Evolutionary conservation across 2,113 vertebrate genomes (phyloP), one percentile per base, ranked within the genome.

Genomic region (Saccopteryx leptura): DNA sequence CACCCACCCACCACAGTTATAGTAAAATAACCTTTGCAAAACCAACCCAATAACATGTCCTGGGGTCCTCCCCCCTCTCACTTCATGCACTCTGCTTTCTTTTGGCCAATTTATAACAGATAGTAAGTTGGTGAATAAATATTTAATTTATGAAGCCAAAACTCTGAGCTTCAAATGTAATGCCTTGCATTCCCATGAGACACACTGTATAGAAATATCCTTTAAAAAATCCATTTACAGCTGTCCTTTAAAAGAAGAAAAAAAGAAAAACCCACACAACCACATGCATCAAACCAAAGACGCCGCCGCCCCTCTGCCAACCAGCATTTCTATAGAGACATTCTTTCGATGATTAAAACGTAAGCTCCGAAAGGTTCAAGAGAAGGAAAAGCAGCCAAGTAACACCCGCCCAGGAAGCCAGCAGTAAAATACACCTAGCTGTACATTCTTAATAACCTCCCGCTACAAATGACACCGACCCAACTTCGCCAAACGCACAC

Each of bases 401-500:
- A 92, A 94, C 92, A 78, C 95, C 95, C 95, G 95, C 69, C 96
- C 97, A 91, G 46, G 50, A 56, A 97, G 90, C 60, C 91, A 81
- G 95, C 66, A 88, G 92, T n/a, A 74, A 94, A 39, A 97, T 90
- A 90, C 97, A 96, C 96, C 95, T 94, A 97, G 97, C 92, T 85
- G 71, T 76, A 88, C 96, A 95, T 97, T 97, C 97, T 97, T 87
- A 88, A 84, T 65, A 33, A 75, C 61, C 8, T 88, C 19, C 81
- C 75, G 19, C 28, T 78, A 79, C 97, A 97, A 91, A 97, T 95
- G 97, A 97, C 98, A 83, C 96, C 92, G 92, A 95, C 82, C 39
- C 97, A 98, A 98, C 97, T 99, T 98, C 94, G 89, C 94, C 80
- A 89, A 90, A 98, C 95, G 98, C 74, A 97, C 81, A 92, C 31